phyloP scores from a whole-genome alignment of 2,888 invertebrate genomes.

The Dicyrtomina minuta region DNA sequence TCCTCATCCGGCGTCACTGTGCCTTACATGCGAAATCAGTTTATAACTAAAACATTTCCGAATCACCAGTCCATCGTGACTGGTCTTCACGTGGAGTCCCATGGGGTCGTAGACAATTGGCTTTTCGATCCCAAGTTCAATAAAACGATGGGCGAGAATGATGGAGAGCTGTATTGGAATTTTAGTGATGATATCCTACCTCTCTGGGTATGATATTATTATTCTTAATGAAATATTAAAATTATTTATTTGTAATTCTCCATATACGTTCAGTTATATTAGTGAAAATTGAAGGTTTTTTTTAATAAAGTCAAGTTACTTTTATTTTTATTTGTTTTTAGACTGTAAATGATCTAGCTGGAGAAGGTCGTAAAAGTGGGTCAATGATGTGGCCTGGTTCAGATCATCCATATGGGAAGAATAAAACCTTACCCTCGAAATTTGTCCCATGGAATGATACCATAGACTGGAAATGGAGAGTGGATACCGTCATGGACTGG shows the following conservation, averaged over 20 bases:
- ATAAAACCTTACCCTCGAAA: slow-evolving; percentile 60
- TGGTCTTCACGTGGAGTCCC: slow-evolving; percentile 67
- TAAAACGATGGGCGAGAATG: slow-evolving; percentile 32
- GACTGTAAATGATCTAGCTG: slow-evolving; percentile 63
- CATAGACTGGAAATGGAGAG: slow-evolving; percentile 57
- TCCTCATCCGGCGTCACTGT: slow-evolving; percentile 61
- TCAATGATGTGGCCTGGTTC: slow-evolving; percentile 73
- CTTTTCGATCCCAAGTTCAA: slow-evolving; percentile 61
- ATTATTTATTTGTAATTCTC: neutral
- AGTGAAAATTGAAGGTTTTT: too few relatives aligned
- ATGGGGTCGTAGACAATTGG: slow-evolving; percentile 68
- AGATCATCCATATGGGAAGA: slow-evolving; percentile 59
- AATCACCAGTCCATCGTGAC: slow-evolving; percentile 70
- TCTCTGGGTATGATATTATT: slow-evolving; percentile 41
- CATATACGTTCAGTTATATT: neutral
- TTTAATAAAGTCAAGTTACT: too few relatives aligned
- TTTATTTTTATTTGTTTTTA: slow-evolving; percentile 56
- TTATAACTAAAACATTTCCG: slow-evolving; percentile 72
- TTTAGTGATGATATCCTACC: slow-evolving; percentile 42
- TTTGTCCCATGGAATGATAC: slow-evolving; percentile 51
- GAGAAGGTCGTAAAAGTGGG: slow-evolving; percentile 63
- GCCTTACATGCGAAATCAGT: slow-evolving; percentile 65
- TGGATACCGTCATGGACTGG: slow-evolving; percentile 66
- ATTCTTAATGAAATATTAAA: neutral
- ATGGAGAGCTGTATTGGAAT: slow-evolving; percentile 44